These are phyloP conservation scores for Rhadina sibilatrix DNA, from an alignment of 2,113 vertebrate species.

Conservation along the genomic window DNA sequence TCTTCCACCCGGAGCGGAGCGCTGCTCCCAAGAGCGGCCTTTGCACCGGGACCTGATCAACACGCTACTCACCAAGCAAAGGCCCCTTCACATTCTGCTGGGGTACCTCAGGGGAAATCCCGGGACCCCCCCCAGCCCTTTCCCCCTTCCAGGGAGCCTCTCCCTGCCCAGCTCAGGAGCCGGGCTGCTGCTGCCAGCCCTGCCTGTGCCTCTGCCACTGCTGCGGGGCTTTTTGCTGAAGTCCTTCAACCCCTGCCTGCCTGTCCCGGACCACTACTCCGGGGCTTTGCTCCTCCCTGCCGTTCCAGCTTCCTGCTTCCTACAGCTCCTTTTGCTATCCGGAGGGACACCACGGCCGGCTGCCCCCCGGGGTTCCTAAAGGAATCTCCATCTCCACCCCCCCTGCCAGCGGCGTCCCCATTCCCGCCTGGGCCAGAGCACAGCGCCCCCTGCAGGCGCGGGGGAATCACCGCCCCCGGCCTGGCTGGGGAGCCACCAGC, in stretches of 20 bases:
- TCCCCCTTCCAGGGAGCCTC: no score
- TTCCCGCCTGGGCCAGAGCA: fast-evolving
- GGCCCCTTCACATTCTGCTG: not conserved
- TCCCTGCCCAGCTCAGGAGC: not conserved
- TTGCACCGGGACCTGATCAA: no score
- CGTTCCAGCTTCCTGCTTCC: not conserved
- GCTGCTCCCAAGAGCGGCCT: no score
- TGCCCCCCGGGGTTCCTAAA: not conserved
- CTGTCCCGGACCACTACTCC: no score
- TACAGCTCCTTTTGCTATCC: not conserved
- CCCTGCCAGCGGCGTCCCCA: fast-evolving
- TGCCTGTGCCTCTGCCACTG: fast-evolving
- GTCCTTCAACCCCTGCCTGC: no score
- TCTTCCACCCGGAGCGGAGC: not conserved
- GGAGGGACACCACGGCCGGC: no score
- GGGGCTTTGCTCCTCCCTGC: not conserved
- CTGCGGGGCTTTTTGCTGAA: not conserved
- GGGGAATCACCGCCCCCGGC: not conserved
- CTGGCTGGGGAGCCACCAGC: not conserved
- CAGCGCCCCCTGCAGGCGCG: not conserved
- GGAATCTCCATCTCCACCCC: not conserved
- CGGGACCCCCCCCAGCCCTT: fast-evolving
- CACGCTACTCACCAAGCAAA: not conserved
- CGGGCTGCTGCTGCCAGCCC: no score
- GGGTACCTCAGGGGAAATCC: not conserved